Evolutionary conservation across 2,797 vertebrate genomes (phyloP), one percentile per base, ranked within the genome.

Genomic region (Onychomys leucogaster): DNA sequence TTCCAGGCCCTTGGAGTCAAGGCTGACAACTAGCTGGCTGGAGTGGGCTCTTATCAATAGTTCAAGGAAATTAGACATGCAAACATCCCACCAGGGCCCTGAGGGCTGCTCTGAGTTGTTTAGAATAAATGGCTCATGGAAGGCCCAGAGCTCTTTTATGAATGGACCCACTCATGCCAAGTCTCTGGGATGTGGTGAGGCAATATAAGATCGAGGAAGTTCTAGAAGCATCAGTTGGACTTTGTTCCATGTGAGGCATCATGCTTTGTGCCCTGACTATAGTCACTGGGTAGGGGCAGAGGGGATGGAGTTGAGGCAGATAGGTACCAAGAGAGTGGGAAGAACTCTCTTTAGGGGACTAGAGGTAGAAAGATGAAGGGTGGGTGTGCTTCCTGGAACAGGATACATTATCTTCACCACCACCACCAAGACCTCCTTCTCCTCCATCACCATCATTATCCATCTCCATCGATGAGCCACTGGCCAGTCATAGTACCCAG

Each of bases 21-120:
- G 96, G 98, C 98, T 98, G 98, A 98, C 98, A 98, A 98, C 98
- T 98, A 98, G 98, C 98, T 98, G 98, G 98, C 98, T 98, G 98
- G 98, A 98, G 98, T 98, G 97, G 98, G 97, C 98, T 98, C 98
- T 98, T 98, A 98, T 98, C 98, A 98, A 95, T 97, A 97, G 98
- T 98, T 98, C 97, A 98, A 83, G 95, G 98, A 98, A 98, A 99
- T 99, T 98, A 98, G 97, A 98, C 97, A 34, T 83, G 94, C 97
- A 98, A 98, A 98, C 97, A 98, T 98, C 98, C 98, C 98, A 98
- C 98, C 97, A 96, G 98, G 98, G 95, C 98, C 97, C 98, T 89
- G 96, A 96, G 97, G 96, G 88, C 55, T 95, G 90, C 94, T 96
- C 93, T 96, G 97, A 98, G 97, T 98, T 98, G 97, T 98, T 98